Base-by-base conservation (phyloP, 2,113 vertebrate genomes). In the Callaeas wilsoni region DNA sequence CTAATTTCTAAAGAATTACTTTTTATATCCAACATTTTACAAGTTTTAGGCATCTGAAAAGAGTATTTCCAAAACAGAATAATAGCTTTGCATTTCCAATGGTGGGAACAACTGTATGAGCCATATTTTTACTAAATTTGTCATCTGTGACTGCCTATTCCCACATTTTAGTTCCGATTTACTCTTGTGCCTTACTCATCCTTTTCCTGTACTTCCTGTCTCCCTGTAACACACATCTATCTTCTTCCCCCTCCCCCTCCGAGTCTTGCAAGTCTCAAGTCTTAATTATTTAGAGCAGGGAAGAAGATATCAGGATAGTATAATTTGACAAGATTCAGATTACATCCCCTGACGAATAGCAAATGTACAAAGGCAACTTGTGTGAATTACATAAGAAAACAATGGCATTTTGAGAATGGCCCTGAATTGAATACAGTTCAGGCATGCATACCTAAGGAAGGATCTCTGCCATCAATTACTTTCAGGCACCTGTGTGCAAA, bases 231-330 rank as follows among this genome's bases (percentile, higher is more conserved):
- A 70, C 26, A 13, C n/a, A 26, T 62, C 26, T 49, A 25, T 47
- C 25, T 55, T 52, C 59, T 69, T 27, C 32, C 35, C 56, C 83
- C 47, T 47, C 69, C 80, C 79, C 83, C 86, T 63, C 68, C 30
- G 67, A 49, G 67, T 55, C 81, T 91, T 80, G 81, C 55, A 86
- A 86, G 92, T 65, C 73, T 94, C 82, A 69, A 86, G 77, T 82
- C 94, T 98, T 96, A 98, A 98, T 97, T 97, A 97, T 98, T 97
- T 97, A 98, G 86, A 92, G 86, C 71, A 87, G 82, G 96, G 93
- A 95, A 96, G 77, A 73, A 95, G 96, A 97, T 96, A 95, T 77
- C 87, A 70, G 71, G 91, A 71, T 62, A 83, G 94, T 80, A 87
- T 95, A 95, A 96, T 95, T 96, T 69, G 21, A 92, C 65, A 76